phyloP scores from a whole-genome alignment of 2,113 vertebrate genomes.

The Colaptes auratus region DNA sequence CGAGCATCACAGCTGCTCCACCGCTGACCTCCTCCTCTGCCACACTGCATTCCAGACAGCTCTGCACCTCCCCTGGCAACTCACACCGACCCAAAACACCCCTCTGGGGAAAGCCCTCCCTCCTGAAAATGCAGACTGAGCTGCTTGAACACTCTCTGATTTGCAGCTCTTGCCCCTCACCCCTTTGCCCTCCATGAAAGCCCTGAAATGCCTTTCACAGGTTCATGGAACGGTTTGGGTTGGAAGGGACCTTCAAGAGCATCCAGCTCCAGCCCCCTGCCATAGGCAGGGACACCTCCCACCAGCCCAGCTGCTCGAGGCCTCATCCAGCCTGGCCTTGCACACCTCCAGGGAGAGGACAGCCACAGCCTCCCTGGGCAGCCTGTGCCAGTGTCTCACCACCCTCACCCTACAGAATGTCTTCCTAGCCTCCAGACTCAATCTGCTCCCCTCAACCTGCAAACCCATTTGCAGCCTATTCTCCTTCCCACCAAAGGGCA shows the following conservation, averaged over 20 bases:
- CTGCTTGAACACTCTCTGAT: not conserved
- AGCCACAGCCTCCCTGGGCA: no score
- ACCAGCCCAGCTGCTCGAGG: no score
- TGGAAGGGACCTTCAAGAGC: no score
- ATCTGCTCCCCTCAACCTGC: no score
- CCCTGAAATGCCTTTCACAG: not conserved
- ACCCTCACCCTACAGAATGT: no score
- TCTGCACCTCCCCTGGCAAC: not conserved
- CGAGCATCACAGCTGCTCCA: not conserved
- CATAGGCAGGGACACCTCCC: no score
- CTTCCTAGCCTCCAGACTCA: no score
- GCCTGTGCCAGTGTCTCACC: no score
- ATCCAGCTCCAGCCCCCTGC: no score
- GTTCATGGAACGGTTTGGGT: no score
- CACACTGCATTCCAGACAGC: fast-evolving
- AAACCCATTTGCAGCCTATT: not conserved
- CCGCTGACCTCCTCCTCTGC: not conserved
- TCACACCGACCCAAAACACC: fast-evolving
- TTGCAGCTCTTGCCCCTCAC: not conserved
- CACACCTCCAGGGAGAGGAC: no score
- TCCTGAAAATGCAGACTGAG: not conserved
- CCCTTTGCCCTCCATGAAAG: not conserved
- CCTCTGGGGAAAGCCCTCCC: not conserved
- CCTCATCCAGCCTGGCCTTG: no score
- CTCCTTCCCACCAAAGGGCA: not conserved